Evolutionary conservation across 2,888 invertebrate species (phyloP), one percentile per base, ranked within the genome.

Genomic region (Galerucella nymphaeae): DNA sequence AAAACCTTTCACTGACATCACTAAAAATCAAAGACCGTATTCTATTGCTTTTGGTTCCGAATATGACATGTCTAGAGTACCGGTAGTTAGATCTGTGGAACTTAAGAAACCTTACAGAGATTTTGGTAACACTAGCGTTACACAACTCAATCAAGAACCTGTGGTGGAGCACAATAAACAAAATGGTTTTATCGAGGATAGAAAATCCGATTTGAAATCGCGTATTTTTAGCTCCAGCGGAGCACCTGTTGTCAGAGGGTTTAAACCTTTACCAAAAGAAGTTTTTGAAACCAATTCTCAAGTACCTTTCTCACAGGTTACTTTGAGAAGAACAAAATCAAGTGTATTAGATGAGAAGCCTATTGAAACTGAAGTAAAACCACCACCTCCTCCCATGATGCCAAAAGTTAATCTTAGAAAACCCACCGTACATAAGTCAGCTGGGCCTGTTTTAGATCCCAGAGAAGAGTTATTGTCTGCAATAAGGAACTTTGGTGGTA

Each of bases 401-500:
- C 84, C 85, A 18, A 82, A 80, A 78, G 77, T 79, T 48, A 75
- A 76, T 23, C 71, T 79, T 41, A 83, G 77, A 72, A 84, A 81
- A 75, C 58, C 75, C 13, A 70, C 59, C n/a, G 61, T 75, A 16
- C 16, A 53, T 18, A 77, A 76, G 70, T 78, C 71, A 65, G 59
- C 69, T 23, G 78, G 78, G 48, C 72, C 77, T 20, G 82, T 83
- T 61, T 80, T 85, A 2, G 92, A 93, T 84, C 89, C 91, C 0
- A 87, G 93, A 61, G 90, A 92, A 78, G 89, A 91, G 80, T 86
- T 95, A 45, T 86, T 94, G 84, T 89, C 90, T 65, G 92, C 93
- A 18, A 94, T 94, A 81, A 88, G 93, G 76, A 91, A 89, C 83
- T 94, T 93, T 76, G 92, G 93, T 13, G 87, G 87, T 8, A 86